Conservation (phyloP, 2,113 vertebrate species). For the Seriola quinqueradiata region DNA sequence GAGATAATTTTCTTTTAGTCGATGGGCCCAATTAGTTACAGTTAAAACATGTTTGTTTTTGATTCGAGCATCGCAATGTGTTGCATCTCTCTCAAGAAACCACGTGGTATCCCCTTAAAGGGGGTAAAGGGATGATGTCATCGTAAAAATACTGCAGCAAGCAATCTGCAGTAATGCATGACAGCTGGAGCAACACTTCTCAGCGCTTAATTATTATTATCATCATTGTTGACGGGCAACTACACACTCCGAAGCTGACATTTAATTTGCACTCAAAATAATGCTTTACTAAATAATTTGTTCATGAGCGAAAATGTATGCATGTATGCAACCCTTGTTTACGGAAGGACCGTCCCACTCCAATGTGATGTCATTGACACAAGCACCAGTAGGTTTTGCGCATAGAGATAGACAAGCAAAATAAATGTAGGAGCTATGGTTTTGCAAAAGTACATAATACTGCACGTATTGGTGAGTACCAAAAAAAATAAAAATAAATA, state of each 20-base stretch:
- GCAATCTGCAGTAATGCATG: constrained; percentile 77
- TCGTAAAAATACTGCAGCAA: constrained; percentile 82
- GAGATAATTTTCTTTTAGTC: neutral
- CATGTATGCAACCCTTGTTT: constrained; percentile 30
- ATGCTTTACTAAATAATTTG: neutral
- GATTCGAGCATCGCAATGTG: constrained; percentile 21
- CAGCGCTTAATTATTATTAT: constrained; percentile 4
- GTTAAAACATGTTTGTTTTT: constrained; percentile 6
- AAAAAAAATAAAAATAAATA: neutral
- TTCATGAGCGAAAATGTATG: neutral
- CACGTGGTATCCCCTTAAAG: constrained; percentile 71
- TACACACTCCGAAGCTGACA: neutral
- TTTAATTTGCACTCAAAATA: neutral
- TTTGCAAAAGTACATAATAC: neutral
- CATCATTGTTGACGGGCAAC: neutral
- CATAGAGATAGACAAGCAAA: neutral
- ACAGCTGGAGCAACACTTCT: constrained; percentile 61
- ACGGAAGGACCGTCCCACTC: constrained; percentile 32
- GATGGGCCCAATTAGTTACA: constrained; percentile 6
- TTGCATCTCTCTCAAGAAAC: constrained; percentile 53
- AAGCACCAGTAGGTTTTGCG: constrained; percentile 26
- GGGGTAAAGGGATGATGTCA: constrained; percentile 82
- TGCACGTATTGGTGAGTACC: neutral
- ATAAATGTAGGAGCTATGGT: neutral
- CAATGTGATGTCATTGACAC: constrained; percentile 27